Evolutionary conservation across 1,140 invertebrate species (phyloP), one percentile per base, ranked within the genome.

Genomic region (Bombus affinis): DNA sequence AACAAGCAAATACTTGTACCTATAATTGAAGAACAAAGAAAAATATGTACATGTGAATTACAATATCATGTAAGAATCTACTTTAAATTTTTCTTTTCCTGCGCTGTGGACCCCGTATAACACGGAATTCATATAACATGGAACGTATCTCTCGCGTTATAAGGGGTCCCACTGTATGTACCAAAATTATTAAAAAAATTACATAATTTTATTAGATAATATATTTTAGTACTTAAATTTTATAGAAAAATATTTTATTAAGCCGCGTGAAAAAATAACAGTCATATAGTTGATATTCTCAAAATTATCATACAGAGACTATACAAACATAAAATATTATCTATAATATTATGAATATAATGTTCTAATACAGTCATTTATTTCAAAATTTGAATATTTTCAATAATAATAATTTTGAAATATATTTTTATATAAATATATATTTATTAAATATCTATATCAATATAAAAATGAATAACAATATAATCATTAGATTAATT

Each of bases 191-290:
- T 59, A 68, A 22, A n/a, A 53, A 39, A 35, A n/a, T 72, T 44
- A 62, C 35, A 12, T 10, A 44, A 73, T 39, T 22, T 81, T 59
- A 62, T 32, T 35, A 37, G 6, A 5, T 37, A 73, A 78, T n/a
- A 57, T n/a, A 76, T 62, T 65, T 82, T 42, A 83, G 8, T 39
- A 77, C 39, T 65, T 83, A 57, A 83, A 78, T n/a, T 68, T 35
- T 35, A 35, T 28, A 18, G 57, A 25, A 22, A 53, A 32, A n/a
- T 53, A 76, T 76, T 65, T 62, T 47, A 10, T 35, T 53, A 74
- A 39, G 28, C 37, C 53, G 6, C 22, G 0, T 53, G 57, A 57
- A 70, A 47, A 32, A 35, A 83, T 78, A 78, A 83, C 42, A 53
- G 18, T 53, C 15, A 39, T 68, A 12, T n/a, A 32, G 28, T 47